Percentiles rank a stretch among this genome's conserved stretches.
phyloP scores from a whole-genome alignment of 2,113 vertebrate species.

The Solea senegalensis region DNA sequence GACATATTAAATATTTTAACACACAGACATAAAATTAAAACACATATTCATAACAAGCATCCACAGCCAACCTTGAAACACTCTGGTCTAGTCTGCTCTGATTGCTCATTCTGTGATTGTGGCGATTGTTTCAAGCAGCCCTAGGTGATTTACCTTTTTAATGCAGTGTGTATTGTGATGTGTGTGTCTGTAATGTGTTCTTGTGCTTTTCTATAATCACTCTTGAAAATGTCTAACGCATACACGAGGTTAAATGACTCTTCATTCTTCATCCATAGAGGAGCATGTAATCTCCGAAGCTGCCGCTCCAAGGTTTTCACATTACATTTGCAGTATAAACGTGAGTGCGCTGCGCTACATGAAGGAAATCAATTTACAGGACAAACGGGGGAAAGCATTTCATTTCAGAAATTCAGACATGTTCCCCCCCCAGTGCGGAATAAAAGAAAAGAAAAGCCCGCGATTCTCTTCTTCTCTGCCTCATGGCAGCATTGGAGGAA shows the following conservation, averaged over 20 bases:
- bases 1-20: too few relatives aligned
- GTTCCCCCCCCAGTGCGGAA: conserved; percentile 16
- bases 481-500: conserved; percentile 22
- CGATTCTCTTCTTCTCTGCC: conserved; percentile 27
- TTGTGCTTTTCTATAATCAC: neutral
- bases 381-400: conserved; percentile 14
- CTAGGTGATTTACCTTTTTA: too few relatives aligned
- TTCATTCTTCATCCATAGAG: neutral
- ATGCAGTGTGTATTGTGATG: too few relatives aligned
- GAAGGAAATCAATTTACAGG: conserved; percentile 46
- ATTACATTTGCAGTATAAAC: conserved; percentile 17
- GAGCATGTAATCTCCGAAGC: conserved; percentile 6
- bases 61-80: too few relatives aligned
- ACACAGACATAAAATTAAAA: too few relatives aligned
- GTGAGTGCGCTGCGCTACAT: conserved; percentile 1
- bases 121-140: too few relatives aligned
- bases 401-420: conserved; percentile 23
- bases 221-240: neutral
- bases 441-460: conserved; percentile 9
- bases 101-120: too few relatives aligned
- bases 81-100: too few relatives aligned
- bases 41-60: too few relatives aligned
- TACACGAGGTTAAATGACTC: neutral
- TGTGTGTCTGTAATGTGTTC: neutral
- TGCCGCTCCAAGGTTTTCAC: neutral